Evolutionary conservation across 2,888 invertebrate species (phyloP), one percentile per base, ranked within the genome.

Genomic region (Acleris sparsana): DNA sequence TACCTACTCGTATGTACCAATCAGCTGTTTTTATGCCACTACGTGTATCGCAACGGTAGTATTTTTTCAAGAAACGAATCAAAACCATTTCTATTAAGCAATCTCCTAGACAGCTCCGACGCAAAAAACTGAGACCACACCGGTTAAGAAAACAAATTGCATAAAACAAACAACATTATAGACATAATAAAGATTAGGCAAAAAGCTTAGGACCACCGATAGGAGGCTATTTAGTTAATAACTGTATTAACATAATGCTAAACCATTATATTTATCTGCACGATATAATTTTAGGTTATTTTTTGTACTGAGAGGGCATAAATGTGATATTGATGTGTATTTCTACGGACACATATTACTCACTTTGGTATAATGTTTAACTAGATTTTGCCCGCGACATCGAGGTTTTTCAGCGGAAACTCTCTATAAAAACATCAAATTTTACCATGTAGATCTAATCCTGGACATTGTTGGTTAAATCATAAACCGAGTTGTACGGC

Each of bases 241-340:
- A 77, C 71, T 76, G 68, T 80, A 87, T 88, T 86, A 84, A 76
- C 83, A 86, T 88, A 88, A 87, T 83, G 81, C 72, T 71, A 76
- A 73, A 55, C 68, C 53, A 77, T 78, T 75, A 79, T 71, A 73
- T 76, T 77, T 75, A 70, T 77, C 76, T 71, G 72, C 65, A 74
- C 74, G 75, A 78, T 75, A 78, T 75, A 70, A 75, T 76, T 75
- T 77, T 71, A 73, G 67, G 65, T 60, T 61, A 53, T 69, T 75
- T 71, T 71, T 74, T 76, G 71, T 69, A 71, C 71, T 63, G 56
- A 59, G 68, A 72, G 62, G 58, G 63, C 64, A 53, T 63, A 59
- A 65, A 67, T 62, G 62, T 33, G 33, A 33, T 33, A 33, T 68
- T 61, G 60, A 53, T 51, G 62, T 49, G 65, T 51, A 11, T 44